phyloP scores from a whole-genome alignment of 2,113 vertebrate genomes.

The Sinosuthora webbiana region DNA sequence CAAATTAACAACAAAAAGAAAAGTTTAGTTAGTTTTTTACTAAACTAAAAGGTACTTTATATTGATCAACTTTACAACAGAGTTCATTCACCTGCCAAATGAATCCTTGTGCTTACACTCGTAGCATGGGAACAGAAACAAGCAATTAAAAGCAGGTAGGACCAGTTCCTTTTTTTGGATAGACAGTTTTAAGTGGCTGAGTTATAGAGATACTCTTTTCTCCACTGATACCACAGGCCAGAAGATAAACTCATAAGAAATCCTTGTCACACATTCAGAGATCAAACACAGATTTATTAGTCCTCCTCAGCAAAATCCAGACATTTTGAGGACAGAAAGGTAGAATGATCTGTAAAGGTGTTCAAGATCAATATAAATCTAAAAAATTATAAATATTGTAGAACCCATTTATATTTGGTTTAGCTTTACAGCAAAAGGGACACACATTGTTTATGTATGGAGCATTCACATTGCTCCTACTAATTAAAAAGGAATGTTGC shows the following conservation, averaged over 20 bases:
- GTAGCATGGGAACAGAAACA: background rate
- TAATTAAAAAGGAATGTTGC: background rate
- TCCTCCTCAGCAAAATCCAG: background rate
- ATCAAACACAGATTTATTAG: background rate
- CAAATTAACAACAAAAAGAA: background rate
- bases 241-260: background rate
- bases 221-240: background rate
- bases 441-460: rapidly evolving
- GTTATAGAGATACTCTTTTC: background rate
- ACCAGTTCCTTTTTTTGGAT: background rate
- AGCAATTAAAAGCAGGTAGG: background rate
- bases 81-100: background rate
- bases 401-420: background rate
- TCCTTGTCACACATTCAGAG: background rate
- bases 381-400: background rate
- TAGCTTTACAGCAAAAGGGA: background rate
- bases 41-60: background rate
- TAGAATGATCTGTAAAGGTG: background rate
- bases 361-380: background rate
- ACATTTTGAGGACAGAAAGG: background rate
- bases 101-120: background rate
- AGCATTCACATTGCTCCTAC: background rate
- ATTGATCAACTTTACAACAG: background rate
- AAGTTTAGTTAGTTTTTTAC: background rate
- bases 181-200: background rate